Conservation (phyloP, 2,113 vertebrate genomes). For the Micromys minutus region DNA sequence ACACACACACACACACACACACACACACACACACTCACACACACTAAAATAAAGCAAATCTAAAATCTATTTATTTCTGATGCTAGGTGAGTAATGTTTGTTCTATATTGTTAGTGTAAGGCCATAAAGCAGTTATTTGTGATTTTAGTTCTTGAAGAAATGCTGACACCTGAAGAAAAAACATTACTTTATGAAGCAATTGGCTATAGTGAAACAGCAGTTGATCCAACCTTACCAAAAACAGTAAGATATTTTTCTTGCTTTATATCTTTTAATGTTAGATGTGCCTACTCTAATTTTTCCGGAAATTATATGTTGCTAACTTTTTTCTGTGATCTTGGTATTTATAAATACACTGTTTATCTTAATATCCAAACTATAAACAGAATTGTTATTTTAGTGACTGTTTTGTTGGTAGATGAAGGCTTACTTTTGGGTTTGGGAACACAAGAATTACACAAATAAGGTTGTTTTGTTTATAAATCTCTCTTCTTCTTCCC, state of each 20-base stretch:
- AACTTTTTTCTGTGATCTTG: background rate
- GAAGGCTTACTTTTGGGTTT: background rate
- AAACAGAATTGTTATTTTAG: slow-evolving; percentile 8
- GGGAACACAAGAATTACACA: background rate
- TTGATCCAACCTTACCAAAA: slow-evolving; percentile 96
- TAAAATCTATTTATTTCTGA: slow-evolving; percentile 20
- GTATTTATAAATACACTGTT: slow-evolving; percentile 17
- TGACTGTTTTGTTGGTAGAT: slow-evolving; percentile 29
- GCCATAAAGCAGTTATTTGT: slow-evolving; percentile 41
- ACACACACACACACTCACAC: background rate
- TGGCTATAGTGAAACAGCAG: slow-evolving; percentile 95
- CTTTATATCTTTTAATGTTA: slow-evolving; percentile 46
- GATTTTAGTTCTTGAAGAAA: slow-evolving; percentile 89
- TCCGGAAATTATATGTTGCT: background rate
- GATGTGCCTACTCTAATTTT: background rate
- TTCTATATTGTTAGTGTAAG: slow-evolving; percentile 44
- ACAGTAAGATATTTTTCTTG: slow-evolving; percentile 86
- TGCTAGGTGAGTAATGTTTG: background rate
- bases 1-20: background rate
- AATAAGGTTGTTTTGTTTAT: background rate
- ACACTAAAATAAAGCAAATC: background rate
- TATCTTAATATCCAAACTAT: slow-evolving; percentile 40
- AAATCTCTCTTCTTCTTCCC: background rate
- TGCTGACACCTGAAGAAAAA: slow-evolving; percentile 95
- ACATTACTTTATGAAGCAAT: slow-evolving; percentile 96